A percentile compares a stretch with the other conserved stretches of the same genome.
These are phyloP conservation scores for Pseudopipra pipra DNA, from an alignment of 2,113 vertebrate genomes.

Conservation along the genomic window DNA sequence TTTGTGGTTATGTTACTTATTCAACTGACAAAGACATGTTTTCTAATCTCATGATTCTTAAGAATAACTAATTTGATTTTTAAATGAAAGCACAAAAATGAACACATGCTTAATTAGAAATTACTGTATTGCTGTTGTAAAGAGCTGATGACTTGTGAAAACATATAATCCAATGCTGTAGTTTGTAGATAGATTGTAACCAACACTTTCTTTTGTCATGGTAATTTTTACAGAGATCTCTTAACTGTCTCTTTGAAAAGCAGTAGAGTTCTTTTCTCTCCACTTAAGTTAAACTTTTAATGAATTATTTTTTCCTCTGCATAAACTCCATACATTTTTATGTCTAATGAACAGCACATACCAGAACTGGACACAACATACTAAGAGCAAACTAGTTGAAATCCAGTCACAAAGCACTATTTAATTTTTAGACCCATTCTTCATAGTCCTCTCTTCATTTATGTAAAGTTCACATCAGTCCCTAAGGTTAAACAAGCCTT, in stretches of 20 bases:
- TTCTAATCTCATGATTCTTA: background rate
- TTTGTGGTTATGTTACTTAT: background rate
- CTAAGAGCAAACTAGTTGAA: background rate
- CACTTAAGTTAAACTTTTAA: background rate
- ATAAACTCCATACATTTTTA: background rate
- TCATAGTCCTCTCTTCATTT: background rate
- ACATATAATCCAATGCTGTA: background rate
- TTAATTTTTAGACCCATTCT: background rate
- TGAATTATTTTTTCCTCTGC: background rate
- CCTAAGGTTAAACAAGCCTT: background rate
- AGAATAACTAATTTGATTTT: background rate
- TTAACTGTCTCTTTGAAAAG: background rate
- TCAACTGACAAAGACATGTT: background rate
- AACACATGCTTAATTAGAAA: background rate
- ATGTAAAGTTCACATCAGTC: background rate
- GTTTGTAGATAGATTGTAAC: background rate
- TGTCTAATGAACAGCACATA: background rate
- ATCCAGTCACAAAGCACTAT: background rate
- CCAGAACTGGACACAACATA: background rate
- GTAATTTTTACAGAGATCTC: background rate
- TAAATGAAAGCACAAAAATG: background rate
- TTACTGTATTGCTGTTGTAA: background rate
- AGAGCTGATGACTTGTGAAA: background rate
- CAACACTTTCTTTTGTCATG: background rate
- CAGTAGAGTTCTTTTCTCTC: background rate